Evolutionary conservation across 2,113 vertebrate species (phyloP).

Genomic region (Rhynchomys soricoides): DNA sequence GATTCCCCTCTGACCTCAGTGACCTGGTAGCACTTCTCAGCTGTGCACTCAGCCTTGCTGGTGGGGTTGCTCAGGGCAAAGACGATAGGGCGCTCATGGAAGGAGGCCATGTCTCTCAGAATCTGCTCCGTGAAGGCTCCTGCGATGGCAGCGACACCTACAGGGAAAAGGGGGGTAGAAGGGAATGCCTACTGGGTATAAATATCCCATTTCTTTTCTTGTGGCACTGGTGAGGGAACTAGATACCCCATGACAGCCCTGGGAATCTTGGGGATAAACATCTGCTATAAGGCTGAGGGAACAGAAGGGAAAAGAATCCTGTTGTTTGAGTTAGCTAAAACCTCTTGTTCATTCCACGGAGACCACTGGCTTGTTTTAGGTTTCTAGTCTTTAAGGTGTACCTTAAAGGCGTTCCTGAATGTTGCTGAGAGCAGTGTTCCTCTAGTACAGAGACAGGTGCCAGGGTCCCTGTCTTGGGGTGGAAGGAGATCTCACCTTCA

Average conservation of each 20-base stretch:
- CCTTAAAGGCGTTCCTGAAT: not conserved
- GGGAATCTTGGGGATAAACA: not conserved
- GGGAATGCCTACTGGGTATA: conserved; percentile 38
- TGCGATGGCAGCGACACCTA: conserved; percentile 94
- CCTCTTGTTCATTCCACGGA: not conserved
- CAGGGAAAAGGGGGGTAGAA: conserved; percentile 49
- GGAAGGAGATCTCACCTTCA: not conserved
- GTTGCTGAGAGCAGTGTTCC: not conserved
- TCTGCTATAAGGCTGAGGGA: not conserved
- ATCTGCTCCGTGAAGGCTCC: conserved; percentile 97
- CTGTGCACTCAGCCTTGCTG: conserved; percentile 97
- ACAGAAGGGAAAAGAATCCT: not conserved
- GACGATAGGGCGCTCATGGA: conserved; percentile 95
- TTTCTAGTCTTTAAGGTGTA: not conserved
- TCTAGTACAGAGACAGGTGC: not conserved
- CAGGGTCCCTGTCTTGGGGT: not conserved
- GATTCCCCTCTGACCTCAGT: conserved; percentile 89
- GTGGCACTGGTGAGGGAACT: not conserved
- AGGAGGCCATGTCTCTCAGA: conserved; percentile 94
- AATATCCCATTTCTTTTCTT: not conserved
- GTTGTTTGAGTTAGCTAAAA: not conserved
- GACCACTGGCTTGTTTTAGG: not conserved
- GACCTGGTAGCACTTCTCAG: conserved; percentile 95
- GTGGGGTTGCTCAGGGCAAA: conserved; percentile 99
- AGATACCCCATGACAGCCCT: not conserved